Evolutionary conservation across 2,113 vertebrate species (phyloP), one percentile per base, ranked within the genome.

Genomic region (Carlito syrichta): DNA sequence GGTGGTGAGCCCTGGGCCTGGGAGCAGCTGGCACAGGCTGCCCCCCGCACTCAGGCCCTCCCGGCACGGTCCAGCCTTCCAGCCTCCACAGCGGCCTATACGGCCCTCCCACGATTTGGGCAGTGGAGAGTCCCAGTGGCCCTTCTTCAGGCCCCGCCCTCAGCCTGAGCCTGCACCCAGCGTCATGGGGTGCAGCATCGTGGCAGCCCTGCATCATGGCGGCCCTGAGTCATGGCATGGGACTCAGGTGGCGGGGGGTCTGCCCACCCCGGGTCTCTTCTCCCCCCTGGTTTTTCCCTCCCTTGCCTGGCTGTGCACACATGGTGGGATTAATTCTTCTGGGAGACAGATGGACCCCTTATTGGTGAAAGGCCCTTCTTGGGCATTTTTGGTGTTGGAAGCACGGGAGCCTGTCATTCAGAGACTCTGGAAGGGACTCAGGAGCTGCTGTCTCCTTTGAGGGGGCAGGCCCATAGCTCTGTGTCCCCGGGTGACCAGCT

Each of bases 141-240:
- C 74, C 22, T 38, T 63, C 23, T n/a, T 0, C 25, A 1, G 12
- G 27, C 22, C 32, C 23, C 2, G 4, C 23, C 10, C 9, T 4
- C 3, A 11, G 45, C 56, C 27, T 3, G n/a, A 17, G 10, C 40
- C 40, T 4, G 40, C 1, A 3, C 10, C 50, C n/a, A 6, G 45
- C 20, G 48, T 10, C 32, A n/a, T n/a, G n/a, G n/a, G n/a, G n/a
- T n/a, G n/a, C 52, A 4, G 35, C 0, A 0, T 50, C 54, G 1
- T n/a, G n/a, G n/a, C n/a, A n/a, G n/a, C n/a, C n/a, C n/a, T n/a
- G n/a, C n/a, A n/a, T n/a, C n/a, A n/a, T n/a, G n/a, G n/a, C n/a
- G n/a, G n/a, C n/a, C n/a, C n/a, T n/a, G n/a, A n/a, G n/a, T n/a
- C n/a, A n/a, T n/a, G n/a, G n/a, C n/a, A n/a, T n/a, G 22, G 43